phyloP scores from a whole-genome alignment of 2,888 invertebrate genomes.

The Rhimphoctona megacephalus region DNA sequence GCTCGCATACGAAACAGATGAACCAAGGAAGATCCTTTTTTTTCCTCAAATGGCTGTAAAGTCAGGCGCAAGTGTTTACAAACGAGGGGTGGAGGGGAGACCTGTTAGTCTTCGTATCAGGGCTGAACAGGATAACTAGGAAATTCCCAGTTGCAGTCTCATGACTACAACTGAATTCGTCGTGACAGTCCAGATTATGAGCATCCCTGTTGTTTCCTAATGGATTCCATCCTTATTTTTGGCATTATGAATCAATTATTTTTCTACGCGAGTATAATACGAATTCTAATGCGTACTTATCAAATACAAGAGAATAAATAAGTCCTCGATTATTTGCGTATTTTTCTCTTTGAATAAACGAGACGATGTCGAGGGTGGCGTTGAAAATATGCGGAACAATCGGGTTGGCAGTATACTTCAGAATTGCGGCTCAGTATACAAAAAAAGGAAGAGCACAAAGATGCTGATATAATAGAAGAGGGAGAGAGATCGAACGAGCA shows the following conservation, averaged over 20 bases:
- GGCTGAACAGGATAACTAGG: constrained; percentile 64
- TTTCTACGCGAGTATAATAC: not conserved
- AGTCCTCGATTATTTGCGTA: constrained; percentile 6
- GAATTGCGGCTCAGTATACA: constrained; percentile 5
- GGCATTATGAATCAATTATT: not conserved
- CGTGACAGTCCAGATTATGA: constrained; percentile 47
- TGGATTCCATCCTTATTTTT: constrained; percentile 13
- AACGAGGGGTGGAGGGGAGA: constrained; percentile 53
- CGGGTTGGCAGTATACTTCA: constrained; percentile 53
- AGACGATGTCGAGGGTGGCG: constrained; percentile 46
- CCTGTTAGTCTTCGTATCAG: constrained; percentile 71
- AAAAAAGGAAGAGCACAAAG: constrained; percentile 29
- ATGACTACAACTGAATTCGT: too few relatives aligned
- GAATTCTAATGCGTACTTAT: not conserved
- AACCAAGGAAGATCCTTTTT: constrained; percentile 45
- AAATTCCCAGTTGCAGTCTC: constrained; percentile 57
- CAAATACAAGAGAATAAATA: not conserved
- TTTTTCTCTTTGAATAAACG: constrained; percentile 28
- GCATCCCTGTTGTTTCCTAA: constrained; percentile 51
- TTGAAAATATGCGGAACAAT: constrained; percentile 63
- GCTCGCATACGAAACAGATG: constrained; percentile 60
- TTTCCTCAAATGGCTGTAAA: constrained; percentile 39
- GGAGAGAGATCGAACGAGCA: constrained; percentile 64
- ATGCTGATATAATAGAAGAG: constrained; percentile 20
- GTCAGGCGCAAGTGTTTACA: constrained; percentile 52